Evolutionary conservation across 2,797 vertebrate genomes (phyloP).

Genomic region (Alcedo quadribrachys): DNA sequence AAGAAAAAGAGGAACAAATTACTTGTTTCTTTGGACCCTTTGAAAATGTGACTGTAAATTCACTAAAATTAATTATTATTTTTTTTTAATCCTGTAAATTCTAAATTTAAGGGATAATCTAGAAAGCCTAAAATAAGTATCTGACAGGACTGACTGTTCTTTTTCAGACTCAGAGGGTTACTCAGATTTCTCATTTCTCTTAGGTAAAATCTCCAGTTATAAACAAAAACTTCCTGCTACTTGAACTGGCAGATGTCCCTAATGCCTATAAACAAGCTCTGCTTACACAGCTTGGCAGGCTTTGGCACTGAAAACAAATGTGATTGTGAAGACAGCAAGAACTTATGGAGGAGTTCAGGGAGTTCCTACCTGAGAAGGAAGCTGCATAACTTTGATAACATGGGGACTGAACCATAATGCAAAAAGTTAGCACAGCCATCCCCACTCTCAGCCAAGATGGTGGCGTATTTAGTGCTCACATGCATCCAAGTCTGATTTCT

Average conservation of each 20-base stretch:
- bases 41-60: not conserved
- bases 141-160: not conserved
- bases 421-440: not conserved
- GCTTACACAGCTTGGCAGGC: not conserved
- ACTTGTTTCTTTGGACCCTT: not conserved
- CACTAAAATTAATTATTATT: not conserved
- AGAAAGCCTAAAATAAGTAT: not conserved
- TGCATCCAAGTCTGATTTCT: not conserved
- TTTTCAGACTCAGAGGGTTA: not conserved
- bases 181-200: not conserved
- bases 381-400: not conserved
- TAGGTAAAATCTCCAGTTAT: not conserved
- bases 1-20: not conserved
- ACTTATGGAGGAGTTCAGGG: not conserved
- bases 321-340: not conserved
- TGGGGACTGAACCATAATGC: fast-evolving
- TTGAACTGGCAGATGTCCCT: slow-evolving; percentile 1
- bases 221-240: not conserved
- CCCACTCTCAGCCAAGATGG: not conserved
- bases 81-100: not conserved
- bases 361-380: not conserved
- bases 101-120: not conserved
- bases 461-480: not conserved
- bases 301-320: not conserved
- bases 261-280: not conserved